phyloP scores from a whole-genome alignment of 2,797 vertebrate species.

The Scomberomorus guttatus region DNA sequence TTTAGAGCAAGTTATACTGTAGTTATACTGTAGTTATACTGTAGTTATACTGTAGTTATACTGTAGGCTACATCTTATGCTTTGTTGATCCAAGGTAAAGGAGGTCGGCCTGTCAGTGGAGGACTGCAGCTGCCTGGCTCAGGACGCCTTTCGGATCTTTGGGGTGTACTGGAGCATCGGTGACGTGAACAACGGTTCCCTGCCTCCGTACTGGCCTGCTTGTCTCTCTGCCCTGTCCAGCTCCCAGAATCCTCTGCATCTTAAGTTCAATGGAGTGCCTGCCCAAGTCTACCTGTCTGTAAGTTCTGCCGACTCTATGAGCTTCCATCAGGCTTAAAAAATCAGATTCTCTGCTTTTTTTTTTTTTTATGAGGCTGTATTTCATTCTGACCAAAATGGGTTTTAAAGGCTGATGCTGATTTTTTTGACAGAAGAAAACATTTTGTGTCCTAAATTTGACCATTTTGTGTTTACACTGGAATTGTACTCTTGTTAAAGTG shows the following conservation, averaged over 20 bases:
- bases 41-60: too few species aligned
- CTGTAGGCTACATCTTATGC: neutral
- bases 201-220: conserved; percentile 83
- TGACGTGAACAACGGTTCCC: conserved; percentile 60
- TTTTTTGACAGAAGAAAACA: neutral
- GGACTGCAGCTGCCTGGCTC: conserved; percentile 88
- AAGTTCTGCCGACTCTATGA: conserved; percentile 56
- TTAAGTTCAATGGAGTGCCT: conserved; percentile 85
- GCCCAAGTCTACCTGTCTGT: conserved; percentile 87
- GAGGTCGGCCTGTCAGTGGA: conserved; percentile 84
- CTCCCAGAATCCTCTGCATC: conserved; percentile 78
- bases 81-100: conserved; percentile 81
- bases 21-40: too few species aligned
- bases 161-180: conserved; percentile 84
- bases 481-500: neutral
- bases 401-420: neutral
- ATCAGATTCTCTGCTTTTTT: neutral
- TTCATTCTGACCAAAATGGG: too few species aligned
- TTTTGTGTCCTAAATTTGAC: neutral
- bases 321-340: neutral
- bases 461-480: neutral
- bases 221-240: conserved; percentile 84
- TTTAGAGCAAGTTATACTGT: neutral
- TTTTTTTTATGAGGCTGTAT: neutral
- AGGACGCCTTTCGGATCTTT: conserved; percentile 84